These are phyloP conservation scores for Tubulanus polymorphus DNA, from an alignment of 2,888 invertebrate species.

Conservation along the genomic window DNA sequence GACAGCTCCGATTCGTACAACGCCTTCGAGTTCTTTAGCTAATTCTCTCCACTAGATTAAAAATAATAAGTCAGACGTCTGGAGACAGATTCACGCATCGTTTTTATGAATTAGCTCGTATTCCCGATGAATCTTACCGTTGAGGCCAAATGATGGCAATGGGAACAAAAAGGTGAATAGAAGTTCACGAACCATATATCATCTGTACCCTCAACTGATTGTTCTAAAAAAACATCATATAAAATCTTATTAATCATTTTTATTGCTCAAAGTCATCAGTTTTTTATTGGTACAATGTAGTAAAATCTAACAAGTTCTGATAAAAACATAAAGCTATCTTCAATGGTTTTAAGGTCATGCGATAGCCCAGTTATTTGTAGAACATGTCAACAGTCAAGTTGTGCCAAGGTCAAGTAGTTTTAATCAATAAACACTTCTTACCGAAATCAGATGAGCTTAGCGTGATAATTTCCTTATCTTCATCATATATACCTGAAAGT, in stretches of 20 bases:
- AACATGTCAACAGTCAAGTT: no score
- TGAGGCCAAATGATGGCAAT: constrained; percentile 78
- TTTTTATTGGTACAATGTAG: no score
- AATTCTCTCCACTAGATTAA: constrained; percentile 68
- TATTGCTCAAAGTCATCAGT: no score
- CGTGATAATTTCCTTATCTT: constrained; percentile 76
- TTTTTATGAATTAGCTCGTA: no score
- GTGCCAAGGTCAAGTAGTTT: no score
- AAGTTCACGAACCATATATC: constrained; percentile 83
- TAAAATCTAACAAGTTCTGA: no score
- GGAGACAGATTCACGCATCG: not conserved
- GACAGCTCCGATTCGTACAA: constrained; percentile 76
- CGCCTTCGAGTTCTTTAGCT: constrained; percentile 72
- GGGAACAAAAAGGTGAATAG: constrained; percentile 81
- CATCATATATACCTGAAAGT: constrained; percentile 67
- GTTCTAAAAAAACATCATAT: constrained; percentile 51
- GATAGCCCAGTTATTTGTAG: no score
- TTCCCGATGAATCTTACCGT: constrained; percentile 51
- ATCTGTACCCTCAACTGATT: constrained; percentile 59
- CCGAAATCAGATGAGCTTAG: constrained; percentile 72
- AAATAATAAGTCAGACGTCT: not conserved
- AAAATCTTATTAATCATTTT: no score
- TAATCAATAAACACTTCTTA: no score
- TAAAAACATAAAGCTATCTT: no score
- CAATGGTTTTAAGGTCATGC: no score